Evolutionary conservation across 2,888 invertebrate genomes (phyloP).

Genomic region (Polyommatus iphigenia): DNA sequence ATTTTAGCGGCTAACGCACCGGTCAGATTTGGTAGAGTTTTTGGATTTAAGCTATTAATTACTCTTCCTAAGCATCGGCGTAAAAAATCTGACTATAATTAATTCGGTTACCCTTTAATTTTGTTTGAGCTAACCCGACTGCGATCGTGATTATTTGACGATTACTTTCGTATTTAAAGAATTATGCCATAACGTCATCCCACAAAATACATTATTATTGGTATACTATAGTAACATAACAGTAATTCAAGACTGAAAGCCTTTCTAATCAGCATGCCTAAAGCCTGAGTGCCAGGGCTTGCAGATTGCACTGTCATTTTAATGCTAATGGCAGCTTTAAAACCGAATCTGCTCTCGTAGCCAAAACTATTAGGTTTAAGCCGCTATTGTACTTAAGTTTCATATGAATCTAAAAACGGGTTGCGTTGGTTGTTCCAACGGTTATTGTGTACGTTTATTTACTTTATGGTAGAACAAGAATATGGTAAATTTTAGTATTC

Average conservation of each 20-base stretch:
- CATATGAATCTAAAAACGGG: background rate
- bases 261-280: conserved; percentile 2
- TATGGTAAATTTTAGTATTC: too few species aligned
- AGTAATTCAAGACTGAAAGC: background rate
- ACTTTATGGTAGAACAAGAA: background rate
- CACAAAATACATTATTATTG: background rate
- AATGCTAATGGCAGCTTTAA: conserved; percentile 16
- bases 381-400: background rate
- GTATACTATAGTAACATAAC: background rate
- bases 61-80: too few species aligned
- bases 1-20: too few species aligned
- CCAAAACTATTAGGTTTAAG: conserved; percentile 22
- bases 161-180: too few species aligned
- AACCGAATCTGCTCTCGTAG: conserved; percentile 3
- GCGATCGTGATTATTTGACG: too few species aligned
- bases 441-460: background rate
- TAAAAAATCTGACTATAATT: too few species aligned
- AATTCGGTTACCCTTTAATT: too few species aligned
- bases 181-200: too few species aligned
- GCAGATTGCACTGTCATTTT: conserved; percentile 22
- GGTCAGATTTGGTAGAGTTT: too few species aligned
- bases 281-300: background rate
- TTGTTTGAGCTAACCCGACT: too few species aligned
- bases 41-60: too few species aligned
- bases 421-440: background rate